Conservation (phyloP, 2,113 vertebrate species). For the Motacilla alba region DNA sequence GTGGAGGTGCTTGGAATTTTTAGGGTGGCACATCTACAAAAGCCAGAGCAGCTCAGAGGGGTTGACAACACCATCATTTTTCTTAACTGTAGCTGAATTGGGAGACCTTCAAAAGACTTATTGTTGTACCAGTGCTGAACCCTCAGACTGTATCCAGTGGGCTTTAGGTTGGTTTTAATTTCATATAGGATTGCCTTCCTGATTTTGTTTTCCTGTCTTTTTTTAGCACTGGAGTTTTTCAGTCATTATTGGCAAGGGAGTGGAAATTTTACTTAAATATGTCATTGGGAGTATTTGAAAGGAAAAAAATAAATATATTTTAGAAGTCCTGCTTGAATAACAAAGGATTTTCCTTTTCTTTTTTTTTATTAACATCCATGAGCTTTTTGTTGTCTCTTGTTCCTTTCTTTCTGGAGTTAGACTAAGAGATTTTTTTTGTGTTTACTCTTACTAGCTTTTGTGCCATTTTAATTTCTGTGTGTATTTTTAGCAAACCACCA, state of each 20-base stretch:
- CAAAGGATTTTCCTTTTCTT: background rate
- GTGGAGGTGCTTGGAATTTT: background rate
- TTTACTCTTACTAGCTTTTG: slow-evolving; percentile 7
- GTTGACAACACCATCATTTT: background rate
- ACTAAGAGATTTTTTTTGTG: background rate
- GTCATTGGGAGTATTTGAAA: background rate
- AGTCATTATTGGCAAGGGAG: background rate
- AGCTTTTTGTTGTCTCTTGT: background rate
- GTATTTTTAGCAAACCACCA: background rate
- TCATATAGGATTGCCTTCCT: background rate
- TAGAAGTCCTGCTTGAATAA: background rate
- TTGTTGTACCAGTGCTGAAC: background rate
- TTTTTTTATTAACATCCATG: background rate
- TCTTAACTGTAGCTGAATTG: background rate
- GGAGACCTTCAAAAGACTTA: background rate
- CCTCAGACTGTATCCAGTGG: background rate
- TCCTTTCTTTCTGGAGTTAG: background rate
- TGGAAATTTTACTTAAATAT: background rate
- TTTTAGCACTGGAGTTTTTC: background rate
- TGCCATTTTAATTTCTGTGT: background rate
- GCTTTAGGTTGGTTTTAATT: background rate
- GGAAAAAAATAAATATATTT: slow-evolving; percentile 20
- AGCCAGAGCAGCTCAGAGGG: background rate
- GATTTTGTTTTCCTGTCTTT: slow-evolving; percentile 8
- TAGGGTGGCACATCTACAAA: background rate